Evolutionary conservation across 2,797 vertebrate genomes (phyloP).

Genomic region (Falco concolor): DNA sequence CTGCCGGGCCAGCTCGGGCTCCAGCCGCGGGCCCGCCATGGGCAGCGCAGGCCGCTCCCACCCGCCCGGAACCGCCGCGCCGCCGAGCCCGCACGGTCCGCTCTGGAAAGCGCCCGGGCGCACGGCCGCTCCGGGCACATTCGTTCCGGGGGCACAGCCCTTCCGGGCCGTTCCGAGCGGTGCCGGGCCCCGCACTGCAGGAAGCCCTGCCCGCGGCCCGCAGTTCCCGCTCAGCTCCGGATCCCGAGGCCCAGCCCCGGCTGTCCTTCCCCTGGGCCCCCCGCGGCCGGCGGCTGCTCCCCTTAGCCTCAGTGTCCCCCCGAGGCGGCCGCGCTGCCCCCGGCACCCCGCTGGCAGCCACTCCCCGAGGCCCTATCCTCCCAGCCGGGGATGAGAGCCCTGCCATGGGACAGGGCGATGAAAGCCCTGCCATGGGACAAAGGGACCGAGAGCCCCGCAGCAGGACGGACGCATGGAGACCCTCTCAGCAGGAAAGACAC

Average conservation of each 20-base stretch:
- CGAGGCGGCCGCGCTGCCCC: accelerated
- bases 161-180: too few species aligned
- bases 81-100: not conserved
- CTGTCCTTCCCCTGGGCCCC: too few species aligned
- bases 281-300: not conserved
- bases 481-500: not conserved
- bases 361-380: not conserved
- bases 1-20: not conserved
- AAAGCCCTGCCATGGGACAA: not conserved
- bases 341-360: not conserved
- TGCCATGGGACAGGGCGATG: not conserved
- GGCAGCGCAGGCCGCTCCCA: too few species aligned
- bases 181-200: too few species aligned
- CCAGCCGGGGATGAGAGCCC: not conserved
- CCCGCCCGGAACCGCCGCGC: not conserved
- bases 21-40: not conserved
- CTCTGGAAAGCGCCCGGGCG: not conserved
- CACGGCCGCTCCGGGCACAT: not conserved
- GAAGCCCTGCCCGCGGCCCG: too few species aligned
- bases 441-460: not conserved
- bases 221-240: too few species aligned
- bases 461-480: too few species aligned
- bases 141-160: too few species aligned
- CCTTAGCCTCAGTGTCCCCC: accelerated
- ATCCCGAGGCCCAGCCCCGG: too few species aligned